Evolutionary conservation across 2,113 vertebrate genomes (phyloP), one percentile per base, ranked within the genome.

Genomic region (Bos javanicus): DNA sequence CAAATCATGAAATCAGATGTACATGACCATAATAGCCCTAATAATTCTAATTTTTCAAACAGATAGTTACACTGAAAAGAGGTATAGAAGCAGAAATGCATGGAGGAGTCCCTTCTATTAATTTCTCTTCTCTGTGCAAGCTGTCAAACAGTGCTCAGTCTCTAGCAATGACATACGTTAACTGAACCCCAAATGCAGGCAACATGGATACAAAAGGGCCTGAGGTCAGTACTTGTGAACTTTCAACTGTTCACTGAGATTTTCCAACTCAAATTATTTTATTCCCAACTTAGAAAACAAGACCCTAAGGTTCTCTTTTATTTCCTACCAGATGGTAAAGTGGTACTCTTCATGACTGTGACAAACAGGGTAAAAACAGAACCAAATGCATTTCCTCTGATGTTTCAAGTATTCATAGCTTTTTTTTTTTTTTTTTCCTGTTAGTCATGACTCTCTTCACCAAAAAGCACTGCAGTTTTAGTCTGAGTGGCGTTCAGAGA

Each of bases 161-260:
- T 90, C 83, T 30, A 97, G 67, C 3, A 81, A 64, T 52, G 56
- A 76, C 60, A 7, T 30, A 33, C 90, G 46, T 80, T 86, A 95
- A 80, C 23, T 95, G 17, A 28, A 28, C 59, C 43, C 43, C 5
- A 78, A 97, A 90, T 5, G 16, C n/a, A 59, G n/a, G 7, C 59
- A 93, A 67, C 87, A 93, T 48, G 23, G 91, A 95, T 48, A 98
- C 81, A 87, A 98, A 96, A 97, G 6, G 0, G 83, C 74, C 95
- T 90, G 25, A 96, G 80, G 39, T 88, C 67, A 94, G 0, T 57
- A 71, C n/a, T 64, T 95, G 9, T 88, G 92, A 96, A 88, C 30
- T 7, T 97, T 33, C 91, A 90, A 94, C 43, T 92, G 60, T 64
- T 94, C 74, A 96, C 67, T 89, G 9, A 94, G 81, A 96, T 95